Evolutionary conservation across 2,113 vertebrate genomes (phyloP).

Genomic region (Camelus bactrianus): DNA sequence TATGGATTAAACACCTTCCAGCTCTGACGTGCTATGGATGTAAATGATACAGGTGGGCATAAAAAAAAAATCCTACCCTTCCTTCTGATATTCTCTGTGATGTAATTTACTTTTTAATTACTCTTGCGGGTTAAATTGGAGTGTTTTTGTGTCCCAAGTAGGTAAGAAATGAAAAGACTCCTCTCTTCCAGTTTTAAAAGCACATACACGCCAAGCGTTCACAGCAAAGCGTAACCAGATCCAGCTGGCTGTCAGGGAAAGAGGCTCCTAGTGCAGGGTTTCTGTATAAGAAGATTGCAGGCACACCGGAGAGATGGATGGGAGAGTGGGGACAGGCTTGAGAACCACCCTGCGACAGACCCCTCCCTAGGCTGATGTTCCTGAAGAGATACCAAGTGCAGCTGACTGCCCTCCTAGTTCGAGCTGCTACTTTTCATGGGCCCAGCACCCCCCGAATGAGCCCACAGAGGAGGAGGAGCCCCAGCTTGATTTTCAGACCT

Average conservation of each 20-base stretch:
- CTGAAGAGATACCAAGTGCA: background rate
- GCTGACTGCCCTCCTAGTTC: background rate
- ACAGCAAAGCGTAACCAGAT: background rate
- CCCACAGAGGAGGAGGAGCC: background rate
- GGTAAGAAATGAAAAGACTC: background rate
- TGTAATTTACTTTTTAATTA: background rate
- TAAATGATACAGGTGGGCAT: background rate
- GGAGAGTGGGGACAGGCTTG: background rate
- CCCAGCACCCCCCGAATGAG: background rate
- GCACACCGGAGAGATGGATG: background rate
- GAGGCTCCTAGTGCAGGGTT: background rate
- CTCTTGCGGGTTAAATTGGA: background rate
- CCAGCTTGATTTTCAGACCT: background rate
- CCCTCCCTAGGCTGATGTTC: background rate
- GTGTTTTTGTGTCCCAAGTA: background rate
- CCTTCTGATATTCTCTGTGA: background rate
- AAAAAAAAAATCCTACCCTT: background rate
- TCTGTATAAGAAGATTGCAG: background rate
- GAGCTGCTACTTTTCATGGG: fast-evolving
- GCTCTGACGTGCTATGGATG: background rate
- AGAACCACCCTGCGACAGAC: background rate
- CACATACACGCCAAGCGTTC: background rate
- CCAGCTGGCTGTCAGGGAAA: background rate
- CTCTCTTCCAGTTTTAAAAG: background rate
- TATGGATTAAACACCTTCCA: background rate